Evolutionary conservation across 2,888 invertebrate species (phyloP).

Genomic region (Harmothoe impar): DNA sequence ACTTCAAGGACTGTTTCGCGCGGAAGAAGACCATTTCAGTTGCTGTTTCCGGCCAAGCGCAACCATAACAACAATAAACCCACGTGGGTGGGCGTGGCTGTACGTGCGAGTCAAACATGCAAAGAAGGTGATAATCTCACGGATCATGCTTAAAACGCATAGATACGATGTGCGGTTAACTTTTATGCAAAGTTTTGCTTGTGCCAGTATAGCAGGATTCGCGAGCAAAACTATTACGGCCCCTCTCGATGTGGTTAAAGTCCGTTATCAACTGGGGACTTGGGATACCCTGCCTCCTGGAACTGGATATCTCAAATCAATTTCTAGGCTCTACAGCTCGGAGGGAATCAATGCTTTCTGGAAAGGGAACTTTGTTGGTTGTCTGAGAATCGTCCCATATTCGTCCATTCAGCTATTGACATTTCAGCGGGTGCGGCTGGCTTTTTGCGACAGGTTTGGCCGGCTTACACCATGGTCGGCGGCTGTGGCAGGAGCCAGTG

Average conservation of each 20-base stretch:
- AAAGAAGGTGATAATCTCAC: not conserved
- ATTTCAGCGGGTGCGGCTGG: conserved; percentile 39
- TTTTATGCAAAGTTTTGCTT: conserved; percentile 32
- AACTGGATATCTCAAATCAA: not conserved
- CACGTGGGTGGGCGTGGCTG: not conserved
- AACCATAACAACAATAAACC: conserved; percentile 20
- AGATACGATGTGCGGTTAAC: conserved; percentile 1
- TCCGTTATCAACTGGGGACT: conserved; percentile 19
- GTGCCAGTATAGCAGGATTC: conserved; percentile 42
- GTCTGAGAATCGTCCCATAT: conserved; percentile 50
- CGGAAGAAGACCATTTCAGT: no score
- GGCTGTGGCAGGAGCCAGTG: conserved; percentile 35
- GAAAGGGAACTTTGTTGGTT: conserved; percentile 48
- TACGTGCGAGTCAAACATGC: not conserved
- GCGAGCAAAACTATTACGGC: conserved; percentile 40
- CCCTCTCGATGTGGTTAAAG: conserved; percentile 54
- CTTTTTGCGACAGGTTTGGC: conserved; percentile 7
- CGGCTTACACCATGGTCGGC: conserved; percentile 26
- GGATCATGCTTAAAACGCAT: not conserved
- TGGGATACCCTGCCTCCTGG: not conserved
- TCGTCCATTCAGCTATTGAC: not conserved
- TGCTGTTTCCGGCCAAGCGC: not conserved
- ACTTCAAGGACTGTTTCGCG: no score
- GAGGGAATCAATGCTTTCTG: conserved; percentile 21
- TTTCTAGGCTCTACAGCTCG: not conserved